phyloP scores from a whole-genome alignment of 2,113 vertebrate genomes.

The Piaya cayana region DNA sequence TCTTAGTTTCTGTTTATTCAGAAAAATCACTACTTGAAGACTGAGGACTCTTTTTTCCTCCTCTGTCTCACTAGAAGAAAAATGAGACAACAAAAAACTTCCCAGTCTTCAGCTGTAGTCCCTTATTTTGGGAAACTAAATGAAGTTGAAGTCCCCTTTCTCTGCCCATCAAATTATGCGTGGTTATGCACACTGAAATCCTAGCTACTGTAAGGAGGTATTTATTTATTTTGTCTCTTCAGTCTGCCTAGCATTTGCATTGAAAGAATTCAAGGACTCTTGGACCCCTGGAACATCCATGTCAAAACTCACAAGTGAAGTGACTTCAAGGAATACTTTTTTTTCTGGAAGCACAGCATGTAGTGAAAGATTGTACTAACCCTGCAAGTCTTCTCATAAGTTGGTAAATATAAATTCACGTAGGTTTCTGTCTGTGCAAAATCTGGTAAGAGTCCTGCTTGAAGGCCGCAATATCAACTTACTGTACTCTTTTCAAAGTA shows the following conservation, averaged over 20 bases:
- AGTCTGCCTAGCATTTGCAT: not conserved
- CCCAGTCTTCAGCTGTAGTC: not conserved
- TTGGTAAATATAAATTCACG: not conserved
- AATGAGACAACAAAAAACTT: not conserved
- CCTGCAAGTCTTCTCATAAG: not conserved
- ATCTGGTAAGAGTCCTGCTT: not conserved
- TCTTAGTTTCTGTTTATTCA: not conserved
- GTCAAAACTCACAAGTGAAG: not conserved
- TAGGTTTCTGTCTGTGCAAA: not conserved
- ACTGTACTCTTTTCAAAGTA: not conserved
- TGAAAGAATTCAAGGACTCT: not conserved
- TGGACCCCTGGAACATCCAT: not conserved
- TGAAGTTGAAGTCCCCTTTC: not conserved
- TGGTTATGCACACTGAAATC: not conserved
- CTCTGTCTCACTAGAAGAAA: not conserved
- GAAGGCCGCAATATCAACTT: not conserved
- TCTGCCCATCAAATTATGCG: not conserved
- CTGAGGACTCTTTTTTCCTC: not conserved
- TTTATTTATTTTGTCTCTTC: not conserved
- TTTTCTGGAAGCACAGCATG: not conserved
- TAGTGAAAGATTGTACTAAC: not conserved
- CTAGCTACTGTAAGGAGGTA: not conserved
- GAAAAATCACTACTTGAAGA: not conserved
- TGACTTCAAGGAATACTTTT: not conserved
- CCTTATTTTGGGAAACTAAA: not conserved